Percentiles rank a stretch among this genome's conserved stretches.
Conservation (phyloP, 1,140 invertebrate species). For the Drosophila santomea region DNA sequence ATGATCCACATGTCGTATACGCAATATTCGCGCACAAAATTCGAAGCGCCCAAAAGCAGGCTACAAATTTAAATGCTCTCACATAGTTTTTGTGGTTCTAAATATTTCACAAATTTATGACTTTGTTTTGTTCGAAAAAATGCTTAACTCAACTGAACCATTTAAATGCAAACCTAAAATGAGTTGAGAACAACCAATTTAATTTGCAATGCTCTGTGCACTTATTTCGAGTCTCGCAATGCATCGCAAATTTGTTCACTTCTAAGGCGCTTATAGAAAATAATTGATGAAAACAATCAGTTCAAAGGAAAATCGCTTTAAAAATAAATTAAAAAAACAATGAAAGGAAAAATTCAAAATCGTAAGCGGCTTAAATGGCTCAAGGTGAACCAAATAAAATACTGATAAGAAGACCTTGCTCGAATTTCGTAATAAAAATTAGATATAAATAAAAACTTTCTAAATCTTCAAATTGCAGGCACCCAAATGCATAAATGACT, state of each 20-base stretch:
- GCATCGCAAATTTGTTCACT: background rate
- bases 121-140: conserved; percentile 15
- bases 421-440: conserved; percentile 18
- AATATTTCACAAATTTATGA: conserved; percentile 9
- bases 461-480: conserved; percentile 46
- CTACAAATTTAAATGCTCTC: background rate
- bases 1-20: conserved; percentile 14
- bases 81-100: background rate
- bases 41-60: conserved; percentile 26
- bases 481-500: conserved; percentile 14
- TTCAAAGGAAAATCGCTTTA: conserved; percentile 23
- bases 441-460: conserved; percentile 22
- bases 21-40: background rate
- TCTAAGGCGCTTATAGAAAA: conserved; percentile 17
- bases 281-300: background rate
- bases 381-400: conserved; percentile 7
- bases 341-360: background rate
- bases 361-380: conserved; percentile 3
- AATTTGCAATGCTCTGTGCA: background rate
- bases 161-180: background rate
- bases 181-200: background rate
- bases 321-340: background rate
- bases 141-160: background rate
- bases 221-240: background rate
- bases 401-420: conserved; percentile 16